phyloP scores from a whole-genome alignment of 1,140 invertebrate species.

The Lordiphosa stackelbergi region DNA sequence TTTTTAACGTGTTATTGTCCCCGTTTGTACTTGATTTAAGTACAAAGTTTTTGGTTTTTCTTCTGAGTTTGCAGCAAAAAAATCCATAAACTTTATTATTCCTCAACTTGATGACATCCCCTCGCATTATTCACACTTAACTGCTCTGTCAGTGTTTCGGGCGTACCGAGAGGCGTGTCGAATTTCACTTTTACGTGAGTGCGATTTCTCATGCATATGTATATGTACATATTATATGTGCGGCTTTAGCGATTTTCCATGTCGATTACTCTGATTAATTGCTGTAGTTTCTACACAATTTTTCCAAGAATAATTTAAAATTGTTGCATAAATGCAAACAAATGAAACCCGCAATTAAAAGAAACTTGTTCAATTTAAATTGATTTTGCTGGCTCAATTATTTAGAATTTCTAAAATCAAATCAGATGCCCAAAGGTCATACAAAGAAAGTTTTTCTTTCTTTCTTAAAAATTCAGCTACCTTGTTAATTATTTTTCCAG shows the following conservation, averaged over 20 bases:
- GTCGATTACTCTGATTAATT: slow-evolving; percentile 23
- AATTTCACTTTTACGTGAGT: slow-evolving; percentile 22
- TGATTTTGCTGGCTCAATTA: slow-evolving; percentile 1
- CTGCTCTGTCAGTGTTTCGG: slow-evolving; percentile 3
- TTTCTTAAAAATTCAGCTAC: too few relatives aligned
- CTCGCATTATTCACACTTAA: not conserved
- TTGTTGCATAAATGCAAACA: slow-evolving; percentile 19
- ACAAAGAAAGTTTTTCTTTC: too few relatives aligned
- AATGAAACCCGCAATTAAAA: slow-evolving; percentile 20
- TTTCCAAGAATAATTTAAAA: slow-evolving; percentile 24
- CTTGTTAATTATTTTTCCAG: slow-evolving; percentile 26
- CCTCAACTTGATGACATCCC: not conserved
- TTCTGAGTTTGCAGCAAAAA: too few relatives aligned
- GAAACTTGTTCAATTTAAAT: slow-evolving; percentile 10
- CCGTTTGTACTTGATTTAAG: too few relatives aligned
- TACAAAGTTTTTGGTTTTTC: too few relatives aligned
- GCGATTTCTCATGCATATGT: slow-evolving; percentile 11
- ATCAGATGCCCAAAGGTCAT: too few relatives aligned
- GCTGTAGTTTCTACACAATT: slow-evolving; percentile 37
- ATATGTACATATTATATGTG: slow-evolving; percentile 1
- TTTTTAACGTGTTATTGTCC: too few relatives aligned
- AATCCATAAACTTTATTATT: too few relatives aligned
- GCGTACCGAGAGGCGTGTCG: slow-evolving; percentile 18
- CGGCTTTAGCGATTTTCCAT: slow-evolving; percentile 9
- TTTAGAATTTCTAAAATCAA: too few relatives aligned